Evolutionary conservation across 2,797 vertebrate genomes (phyloP).

Genomic region (Lutjanus argentimaculatus): DNA sequence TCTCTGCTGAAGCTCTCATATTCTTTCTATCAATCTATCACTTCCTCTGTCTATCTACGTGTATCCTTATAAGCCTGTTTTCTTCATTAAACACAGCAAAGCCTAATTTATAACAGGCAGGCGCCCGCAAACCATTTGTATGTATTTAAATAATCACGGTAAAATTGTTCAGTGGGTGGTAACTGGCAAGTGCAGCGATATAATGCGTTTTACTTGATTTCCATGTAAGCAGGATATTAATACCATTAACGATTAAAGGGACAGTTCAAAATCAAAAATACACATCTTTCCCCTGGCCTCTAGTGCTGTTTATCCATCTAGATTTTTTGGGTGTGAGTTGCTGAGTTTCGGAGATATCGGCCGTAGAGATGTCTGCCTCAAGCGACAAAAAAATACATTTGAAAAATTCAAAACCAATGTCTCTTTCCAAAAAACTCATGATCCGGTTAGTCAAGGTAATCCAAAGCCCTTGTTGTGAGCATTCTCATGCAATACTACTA

Average conservation of each 20-base stretch:
- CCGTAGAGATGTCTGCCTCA: too few species aligned
- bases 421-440: too few species aligned
- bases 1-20: background rate
- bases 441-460: too few species aligned
- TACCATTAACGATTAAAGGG: background rate
- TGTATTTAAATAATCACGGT: conserved; percentile 19
- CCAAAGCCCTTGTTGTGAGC: too few species aligned
- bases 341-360: too few species aligned
- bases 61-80: background rate
- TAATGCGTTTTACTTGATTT: conserved; percentile 5
- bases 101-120: background rate
- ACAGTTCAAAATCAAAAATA: too few species aligned
- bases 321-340: too few species aligned
- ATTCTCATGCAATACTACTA: too few species aligned
- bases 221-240: conserved; percentile 1
- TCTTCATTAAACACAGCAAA: background rate
- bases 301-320: too few species aligned
- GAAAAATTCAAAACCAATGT: too few species aligned
- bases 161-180: conserved; percentile 6
- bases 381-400: too few species aligned
- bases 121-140: background rate
- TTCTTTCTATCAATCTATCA: background rate
- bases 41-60: background rate
- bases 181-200: background rate
- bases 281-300: too few species aligned